Evolutionary conservation across 2,888 invertebrate genomes (phyloP).

Genomic region (Baronia brevicornis): DNA sequence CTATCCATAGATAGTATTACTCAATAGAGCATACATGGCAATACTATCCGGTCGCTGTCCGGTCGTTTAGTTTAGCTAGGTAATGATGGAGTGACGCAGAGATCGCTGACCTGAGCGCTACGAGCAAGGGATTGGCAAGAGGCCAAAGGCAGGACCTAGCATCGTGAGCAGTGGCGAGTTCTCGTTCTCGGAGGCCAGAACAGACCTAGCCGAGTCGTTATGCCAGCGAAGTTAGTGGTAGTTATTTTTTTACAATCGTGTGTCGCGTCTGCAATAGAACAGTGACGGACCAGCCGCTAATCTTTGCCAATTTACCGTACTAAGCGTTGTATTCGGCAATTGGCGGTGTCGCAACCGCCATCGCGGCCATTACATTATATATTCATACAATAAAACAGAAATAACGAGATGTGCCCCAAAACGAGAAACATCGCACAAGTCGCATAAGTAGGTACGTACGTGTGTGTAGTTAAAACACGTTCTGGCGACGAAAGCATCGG

Average conservation of each 20-base stretch:
- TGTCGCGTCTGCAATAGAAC: slow-evolving; percentile 1
- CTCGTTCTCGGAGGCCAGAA: too few species aligned
- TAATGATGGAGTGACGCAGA: too few species aligned
- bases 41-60: too few species aligned
- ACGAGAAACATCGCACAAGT: slow-evolving; percentile 25
- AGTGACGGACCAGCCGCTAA: slow-evolving; percentile 17
- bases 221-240: too few species aligned
- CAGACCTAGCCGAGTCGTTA: too few species aligned
- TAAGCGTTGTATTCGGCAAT: slow-evolving; percentile 52
- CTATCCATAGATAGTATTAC: too few species aligned
- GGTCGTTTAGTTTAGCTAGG: too few species aligned
- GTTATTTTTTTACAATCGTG: background rate
- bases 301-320: slow-evolving; percentile 56
- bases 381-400: slow-evolving; percentile 72
- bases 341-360: slow-evolving; percentile 58
- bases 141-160: too few species aligned
- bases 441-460: slow-evolving; percentile 25
- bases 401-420: slow-evolving; percentile 59
- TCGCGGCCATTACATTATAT: slow-evolving; percentile 48
- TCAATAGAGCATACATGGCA: too few species aligned
- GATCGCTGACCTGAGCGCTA: too few species aligned
- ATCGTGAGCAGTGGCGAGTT: too few species aligned
- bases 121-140: too few species aligned
- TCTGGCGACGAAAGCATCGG: slow-evolving; percentile 16
- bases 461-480: slow-evolving; percentile 25